Base-by-base conservation (phyloP, 2,888 invertebrate species). In the Hermaeophaga mercurialis region DNA sequence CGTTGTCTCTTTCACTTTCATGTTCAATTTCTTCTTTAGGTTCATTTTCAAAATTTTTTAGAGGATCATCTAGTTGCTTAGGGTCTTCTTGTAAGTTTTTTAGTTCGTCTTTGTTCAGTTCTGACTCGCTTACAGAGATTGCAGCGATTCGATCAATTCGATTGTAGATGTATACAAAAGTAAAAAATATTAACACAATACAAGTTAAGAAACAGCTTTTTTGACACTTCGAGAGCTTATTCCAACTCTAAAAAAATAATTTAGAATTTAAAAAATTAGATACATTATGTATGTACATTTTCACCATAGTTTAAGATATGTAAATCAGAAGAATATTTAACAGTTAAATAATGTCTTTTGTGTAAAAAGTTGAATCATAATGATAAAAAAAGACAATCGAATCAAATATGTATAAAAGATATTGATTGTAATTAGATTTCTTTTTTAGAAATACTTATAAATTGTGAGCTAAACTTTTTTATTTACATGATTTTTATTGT, bases 191-290 rank as follows among this genome's bases (percentile, higher is more conserved):
- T 43, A 86, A 80, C 57, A 82, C 74, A 58, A 85, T 63, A 56
- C 84, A 70, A 66, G 89, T 84, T 70, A 89, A 87, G 46, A 89
- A 81, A 65, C 91, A 80, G 70, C 89, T 91, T 63, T 89, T 84
- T 75, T 93, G 93, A 70, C 92, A 84, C 66, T 92, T 84, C 12
- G 93, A 92, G 54, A 94, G 78, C 66, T 89, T 89, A 76, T 93
- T 92, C 93, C 93, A 94, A 79, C 86, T 83, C 93, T 93, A 78
- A 50, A 85, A 85, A 24, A 48, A 38, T 28, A 36, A 24, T 17
- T 26, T 14, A 3, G 12, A 14, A 28, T 24, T 34, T 3, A 33
- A 14, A 33, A 4, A 12, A 12, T 14, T 9, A 12, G 33, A 33
- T 3, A 31, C 9, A 4, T 31, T 7, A 22, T 22, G 22, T 3